Percentiles rank a stretch among this genome's conserved stretches.
phyloP scores from a whole-genome alignment of 1,140 invertebrate species.

The Polypedilum pembai region DNA sequence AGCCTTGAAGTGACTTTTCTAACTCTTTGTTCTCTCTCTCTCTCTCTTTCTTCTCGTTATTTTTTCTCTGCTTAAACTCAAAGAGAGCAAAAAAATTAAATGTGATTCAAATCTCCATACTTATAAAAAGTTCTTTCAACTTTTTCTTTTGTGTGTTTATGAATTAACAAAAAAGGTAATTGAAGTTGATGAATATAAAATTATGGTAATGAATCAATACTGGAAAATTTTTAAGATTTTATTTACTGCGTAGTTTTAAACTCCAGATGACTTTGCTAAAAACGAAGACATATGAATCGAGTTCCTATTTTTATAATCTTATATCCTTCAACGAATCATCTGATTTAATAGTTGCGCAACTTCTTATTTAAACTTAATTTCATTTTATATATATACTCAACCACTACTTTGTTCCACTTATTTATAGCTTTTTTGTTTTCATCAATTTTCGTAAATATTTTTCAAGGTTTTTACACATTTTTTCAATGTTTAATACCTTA shows the following conservation, averaged over 20 bases:
- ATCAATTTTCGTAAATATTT: not conserved
- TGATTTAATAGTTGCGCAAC: not conserved
- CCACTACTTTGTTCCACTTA: conserved; percentile 16
- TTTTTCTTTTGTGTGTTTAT: not conserved
- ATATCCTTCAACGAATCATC: not conserved
- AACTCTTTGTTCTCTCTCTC: conserved; percentile 17
- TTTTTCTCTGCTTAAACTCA: not conserved
- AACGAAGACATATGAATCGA: too few species aligned
- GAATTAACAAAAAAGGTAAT: not conserved
- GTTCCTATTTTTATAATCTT: not conserved
- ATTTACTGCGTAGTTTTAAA: not conserved
- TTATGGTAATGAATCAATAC: not conserved
- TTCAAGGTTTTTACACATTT: not conserved
- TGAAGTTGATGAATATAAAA: not conserved
- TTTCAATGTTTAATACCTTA: conserved; percentile 5
- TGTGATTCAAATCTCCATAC: not conserved
- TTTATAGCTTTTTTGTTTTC: conserved; percentile 7
- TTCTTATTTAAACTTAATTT: conserved; percentile 7
- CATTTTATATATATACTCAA: not conserved
- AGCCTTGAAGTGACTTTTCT: not conserved
- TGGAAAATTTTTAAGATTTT: not conserved
- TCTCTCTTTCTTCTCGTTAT: not conserved
- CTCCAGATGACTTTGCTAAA: not conserved
- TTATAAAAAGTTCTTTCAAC: not conserved
- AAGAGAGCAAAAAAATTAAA: too few species aligned